Percentiles rank a stretch among this genome's conserved stretches.
phyloP scores from a whole-genome alignment of 1,140 invertebrate genomes.

The Manduca sexta region DNA sequence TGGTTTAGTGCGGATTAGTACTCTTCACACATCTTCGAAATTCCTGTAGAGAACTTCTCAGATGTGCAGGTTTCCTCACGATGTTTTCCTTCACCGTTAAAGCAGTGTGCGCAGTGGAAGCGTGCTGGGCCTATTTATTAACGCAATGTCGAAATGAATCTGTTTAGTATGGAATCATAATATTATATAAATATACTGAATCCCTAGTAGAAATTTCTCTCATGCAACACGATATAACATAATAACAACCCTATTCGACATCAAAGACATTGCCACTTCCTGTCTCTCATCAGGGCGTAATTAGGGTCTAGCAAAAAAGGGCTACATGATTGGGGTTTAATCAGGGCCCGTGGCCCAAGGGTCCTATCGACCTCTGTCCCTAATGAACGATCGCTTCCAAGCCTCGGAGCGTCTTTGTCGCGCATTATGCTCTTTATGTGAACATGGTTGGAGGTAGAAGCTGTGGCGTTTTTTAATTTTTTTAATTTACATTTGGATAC shows the following conservation, averaged over 20 bases:
- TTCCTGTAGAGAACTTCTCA: no score
- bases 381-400: constrained; percentile 46
- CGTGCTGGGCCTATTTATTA: no score
- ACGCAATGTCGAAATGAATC: no score
- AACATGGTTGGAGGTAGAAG: constrained; percentile 2
- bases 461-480: not conserved
- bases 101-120: no score
- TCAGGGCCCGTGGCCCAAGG: constrained; percentile 16
- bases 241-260: not conserved
- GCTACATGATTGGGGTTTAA: constrained; percentile 21
- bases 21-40: no score
- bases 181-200: no score
- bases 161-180: no score
- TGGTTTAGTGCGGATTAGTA: no score
- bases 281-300: constrained; percentile 12
- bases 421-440: constrained; percentile 23
- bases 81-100: no score
- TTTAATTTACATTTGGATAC: not conserved
- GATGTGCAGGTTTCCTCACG: no score
- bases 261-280: not conserved
- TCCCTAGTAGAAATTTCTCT: no score
- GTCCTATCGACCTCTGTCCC: constrained; percentile 42
- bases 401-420: constrained; percentile 38
- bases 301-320: constrained; percentile 23
- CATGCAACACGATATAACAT: no score